A percentile compares a stretch with the other conserved stretches of the same genome.
These are phyloP conservation scores for Panulirus ornatus DNA, from an alignment of 1,140 invertebrate genomes.

Conservation along the genomic window DNA sequence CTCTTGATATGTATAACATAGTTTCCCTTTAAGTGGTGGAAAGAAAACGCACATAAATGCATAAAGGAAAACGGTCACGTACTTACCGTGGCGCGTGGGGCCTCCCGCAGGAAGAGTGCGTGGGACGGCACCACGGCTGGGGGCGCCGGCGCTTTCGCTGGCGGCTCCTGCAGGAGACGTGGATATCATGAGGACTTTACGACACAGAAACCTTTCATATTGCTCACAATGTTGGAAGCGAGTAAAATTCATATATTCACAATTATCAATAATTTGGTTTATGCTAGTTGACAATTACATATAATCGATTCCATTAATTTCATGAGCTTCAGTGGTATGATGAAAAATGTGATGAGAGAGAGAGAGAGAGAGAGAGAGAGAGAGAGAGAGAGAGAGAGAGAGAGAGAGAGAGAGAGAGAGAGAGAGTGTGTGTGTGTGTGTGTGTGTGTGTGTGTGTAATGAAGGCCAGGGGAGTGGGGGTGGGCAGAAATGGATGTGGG, in stretches of 20 bases:
- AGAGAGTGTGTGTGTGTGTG: not conserved
- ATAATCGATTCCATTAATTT: no score
- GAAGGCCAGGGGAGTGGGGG: no score
- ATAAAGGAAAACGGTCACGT: conserved; percentile 18
- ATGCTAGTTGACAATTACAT: no score
- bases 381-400: conserved; percentile 26
- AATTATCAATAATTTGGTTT: no score
- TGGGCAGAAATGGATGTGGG: no score
- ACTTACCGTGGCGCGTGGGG: conserved; percentile 30
- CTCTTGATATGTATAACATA: not conserved
- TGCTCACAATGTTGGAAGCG: not conserved
- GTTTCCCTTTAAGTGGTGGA: not conserved
- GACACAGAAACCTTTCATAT: not conserved
- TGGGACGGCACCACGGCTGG: conserved; percentile 24
- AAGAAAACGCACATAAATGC: not conserved
- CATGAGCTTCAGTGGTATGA: no score
- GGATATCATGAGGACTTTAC: no score
- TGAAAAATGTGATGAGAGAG: not conserved
- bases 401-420: not conserved
- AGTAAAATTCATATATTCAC: no score
- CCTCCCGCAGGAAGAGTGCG: conserved; percentile 58
- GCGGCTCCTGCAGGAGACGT: not conserved
- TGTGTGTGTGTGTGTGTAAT: not conserved
- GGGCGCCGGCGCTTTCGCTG: not conserved
- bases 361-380: conserved; percentile 17